Conservation (phyloP, 1,140 invertebrate genomes). For the Plodia interpunctella region DNA sequence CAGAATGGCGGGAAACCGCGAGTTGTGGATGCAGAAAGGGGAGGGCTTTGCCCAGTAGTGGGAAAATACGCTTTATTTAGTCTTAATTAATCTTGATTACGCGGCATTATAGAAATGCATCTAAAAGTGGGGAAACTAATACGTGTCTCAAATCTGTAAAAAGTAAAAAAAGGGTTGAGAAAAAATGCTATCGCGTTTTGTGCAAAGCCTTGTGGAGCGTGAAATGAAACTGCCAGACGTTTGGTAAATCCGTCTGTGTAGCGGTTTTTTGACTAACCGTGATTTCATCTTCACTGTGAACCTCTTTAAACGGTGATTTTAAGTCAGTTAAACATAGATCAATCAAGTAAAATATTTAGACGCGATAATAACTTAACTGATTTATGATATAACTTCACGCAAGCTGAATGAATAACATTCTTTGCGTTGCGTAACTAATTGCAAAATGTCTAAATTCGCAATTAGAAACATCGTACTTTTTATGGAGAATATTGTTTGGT, state of each 20-base stretch:
- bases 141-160: conserved; percentile 13
- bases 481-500: background rate
- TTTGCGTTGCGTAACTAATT: conserved; percentile 16
- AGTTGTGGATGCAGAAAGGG: too few relatives aligned
- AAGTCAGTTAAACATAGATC: background rate
- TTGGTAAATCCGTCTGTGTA: background rate
- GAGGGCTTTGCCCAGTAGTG: too few relatives aligned
- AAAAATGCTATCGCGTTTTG: conserved; percentile 31
- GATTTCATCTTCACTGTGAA: too few relatives aligned
- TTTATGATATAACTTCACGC: background rate
- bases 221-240: conserved; percentile 28
- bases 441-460: background rate
- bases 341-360: conserved; percentile 8
- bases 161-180: conserved; percentile 30
- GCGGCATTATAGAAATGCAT: too few relatives aligned
- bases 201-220: conserved; percentile 25
- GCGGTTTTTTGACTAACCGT: background rate
- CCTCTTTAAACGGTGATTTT: too few relatives aligned
- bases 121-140: too few relatives aligned
- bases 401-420: conserved; percentile 12
- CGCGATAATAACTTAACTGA: background rate
- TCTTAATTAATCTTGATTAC: too few relatives aligned
- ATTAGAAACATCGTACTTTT: too few relatives aligned
- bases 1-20: too few relatives aligned
- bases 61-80: too few relatives aligned